Evolutionary conservation across 2,113 vertebrate species (phyloP).

Genomic region (Acanthisitta chloris): DNA sequence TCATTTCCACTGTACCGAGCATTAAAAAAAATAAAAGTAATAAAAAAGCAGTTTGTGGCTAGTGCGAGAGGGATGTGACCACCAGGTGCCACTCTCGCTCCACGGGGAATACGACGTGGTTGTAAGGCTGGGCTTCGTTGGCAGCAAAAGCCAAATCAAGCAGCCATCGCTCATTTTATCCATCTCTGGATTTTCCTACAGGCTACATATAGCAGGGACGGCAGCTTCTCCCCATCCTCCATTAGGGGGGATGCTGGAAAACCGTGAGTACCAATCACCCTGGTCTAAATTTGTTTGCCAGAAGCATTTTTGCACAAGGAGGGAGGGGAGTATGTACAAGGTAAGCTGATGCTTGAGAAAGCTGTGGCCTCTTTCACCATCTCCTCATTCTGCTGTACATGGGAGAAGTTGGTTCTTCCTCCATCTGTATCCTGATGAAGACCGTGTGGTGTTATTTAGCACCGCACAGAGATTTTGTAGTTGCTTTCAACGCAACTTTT

Average conservation of each 20-base stretch:
- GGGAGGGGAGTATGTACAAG: not conserved
- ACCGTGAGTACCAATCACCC: not conserved
- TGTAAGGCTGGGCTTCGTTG: not conserved
- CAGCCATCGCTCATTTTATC: not conserved
- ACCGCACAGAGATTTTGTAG: not conserved
- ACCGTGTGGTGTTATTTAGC: not conserved
- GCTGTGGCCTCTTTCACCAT: not conserved
- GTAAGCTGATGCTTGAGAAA: not conserved
- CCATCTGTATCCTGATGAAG: not conserved
- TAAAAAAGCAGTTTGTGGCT: not conserved
- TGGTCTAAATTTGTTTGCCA: not conserved
- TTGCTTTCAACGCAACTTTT: not conserved
- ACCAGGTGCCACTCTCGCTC: constrained; percentile 51
- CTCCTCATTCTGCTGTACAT: not conserved
- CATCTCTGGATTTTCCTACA: not conserved
- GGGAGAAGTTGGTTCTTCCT: not conserved
- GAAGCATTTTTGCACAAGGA: rapidly evolving
- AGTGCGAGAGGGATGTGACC: not conserved
- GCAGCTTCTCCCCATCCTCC: not conserved
- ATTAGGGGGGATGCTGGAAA: not conserved
- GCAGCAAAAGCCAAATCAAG: not conserved
- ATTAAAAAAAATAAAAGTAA: not conserved
- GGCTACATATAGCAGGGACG: not conserved
- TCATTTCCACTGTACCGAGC: not conserved
- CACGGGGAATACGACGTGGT: not conserved